Percentiles rank a stretch among this genome's conserved stretches.
Evolutionary conservation across 92 coral and sea anemone species (phyloP).

Genomic region (Parazoanthus darwini): DNA sequence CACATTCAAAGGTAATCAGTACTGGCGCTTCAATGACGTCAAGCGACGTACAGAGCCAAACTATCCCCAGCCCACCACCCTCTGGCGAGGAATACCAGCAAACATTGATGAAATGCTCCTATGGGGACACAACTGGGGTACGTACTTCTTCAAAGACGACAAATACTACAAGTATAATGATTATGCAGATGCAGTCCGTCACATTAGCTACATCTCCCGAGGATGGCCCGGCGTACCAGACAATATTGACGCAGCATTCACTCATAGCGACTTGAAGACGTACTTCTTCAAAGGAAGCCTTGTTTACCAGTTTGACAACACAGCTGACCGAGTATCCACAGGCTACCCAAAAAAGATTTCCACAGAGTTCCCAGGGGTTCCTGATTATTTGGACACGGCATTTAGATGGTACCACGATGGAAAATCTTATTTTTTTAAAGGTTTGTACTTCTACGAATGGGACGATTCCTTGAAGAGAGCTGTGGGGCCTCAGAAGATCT

Average conservation of each 20-base stretch:
- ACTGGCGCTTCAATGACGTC: conserved; percentile 16
- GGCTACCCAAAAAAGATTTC: conserved; percentile 64
- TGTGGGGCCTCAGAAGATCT: background rate
- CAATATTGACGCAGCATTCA: conserved; percentile 72
- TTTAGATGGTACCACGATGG: conserved; percentile 40
- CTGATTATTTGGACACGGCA: conserved; percentile 49
- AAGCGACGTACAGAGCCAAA: background rate
- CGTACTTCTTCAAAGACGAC: conserved; percentile 60
- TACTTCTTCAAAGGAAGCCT: conserved; percentile 79
- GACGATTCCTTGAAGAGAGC: background rate
- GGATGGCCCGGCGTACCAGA: conserved; percentile 87
- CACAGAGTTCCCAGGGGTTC: conserved; percentile 50
- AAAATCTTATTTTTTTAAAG: conserved; percentile 54
- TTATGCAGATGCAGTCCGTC: background rate
- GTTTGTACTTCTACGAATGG: conserved; percentile 32
- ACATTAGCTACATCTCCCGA: conserved; percentile 32
- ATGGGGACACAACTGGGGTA: conserved; percentile 62
- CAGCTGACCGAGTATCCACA: conserved; percentile 35
- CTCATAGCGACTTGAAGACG: conserved; percentile 29
- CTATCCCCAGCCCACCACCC: conserved; percentile 43
- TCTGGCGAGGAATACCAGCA: conserved; percentile 60
- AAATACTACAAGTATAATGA: conserved; percentile 56
- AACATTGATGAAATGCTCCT: conserved; percentile 65
- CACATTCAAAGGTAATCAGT: too few relatives aligned
- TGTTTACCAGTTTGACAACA: conserved; percentile 66